Base-by-base conservation (phyloP, 2,113 vertebrate genomes). In the Channa argus region DNA sequence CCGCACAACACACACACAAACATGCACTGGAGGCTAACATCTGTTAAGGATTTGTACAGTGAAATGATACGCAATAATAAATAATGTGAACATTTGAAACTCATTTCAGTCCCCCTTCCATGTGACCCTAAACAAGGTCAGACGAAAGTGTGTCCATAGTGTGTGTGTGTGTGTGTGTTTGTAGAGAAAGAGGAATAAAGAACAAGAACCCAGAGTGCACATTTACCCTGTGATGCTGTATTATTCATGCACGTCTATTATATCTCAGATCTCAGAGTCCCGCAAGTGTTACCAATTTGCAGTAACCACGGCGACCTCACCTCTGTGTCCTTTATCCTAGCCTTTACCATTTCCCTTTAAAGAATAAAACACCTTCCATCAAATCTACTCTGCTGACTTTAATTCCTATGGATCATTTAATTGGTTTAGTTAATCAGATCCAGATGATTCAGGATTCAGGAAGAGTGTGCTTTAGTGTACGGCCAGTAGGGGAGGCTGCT, bases 71-170 rank as follows among this genome's bases (percentile, higher is more conserved):
- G 81, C 88, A 88, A 91, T 91, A 92, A 92, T 91, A 92, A 92
- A 89, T 92, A 90, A 92, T 89, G 87, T 84, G 79, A 92, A 91
- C 92, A 91, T 92, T 93, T 89, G 87, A 92, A 92, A 93, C 91
- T 91, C 70, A 91, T 92, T 93, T 90, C 67, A 63, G 75, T 87
- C 82, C 82, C 86, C 85, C 88, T 91, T 91, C 82, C 72, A 80
- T 81, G 80, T 86, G 89, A 93, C 92, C 89, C 82, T 70, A 86
- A 84, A 89, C 86, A 87, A 83, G 88, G 86, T 88, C 83, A 85
- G 73, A 74, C 67, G 79, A 60, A 71, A 59, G 63, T 79, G 73
- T 60, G 62, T 72, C 56, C 68, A 61, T 52, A 54, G 5, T 37
- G 54, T 65, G 69, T 38, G 69, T 66, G 71, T 49, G 51, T 65